These are phyloP conservation scores for Aurelia sp. DNA, from an alignment of 30 jellyfish, hydroid and myxozoan genomes.

Conservation along the genomic window DNA sequence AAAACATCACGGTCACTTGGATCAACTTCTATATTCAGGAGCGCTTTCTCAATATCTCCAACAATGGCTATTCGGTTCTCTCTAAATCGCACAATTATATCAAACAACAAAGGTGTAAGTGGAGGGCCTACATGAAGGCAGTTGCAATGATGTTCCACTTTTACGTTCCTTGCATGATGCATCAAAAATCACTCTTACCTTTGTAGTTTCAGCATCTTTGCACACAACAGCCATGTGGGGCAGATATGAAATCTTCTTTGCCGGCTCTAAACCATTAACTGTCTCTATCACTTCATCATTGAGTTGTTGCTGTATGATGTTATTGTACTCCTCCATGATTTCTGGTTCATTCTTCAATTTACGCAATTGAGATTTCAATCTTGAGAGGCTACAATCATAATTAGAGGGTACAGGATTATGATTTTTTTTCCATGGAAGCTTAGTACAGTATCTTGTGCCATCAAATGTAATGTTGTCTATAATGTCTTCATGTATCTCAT, in stretches of 20 bases:
- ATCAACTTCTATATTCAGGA: constrained; percentile 15
- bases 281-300: background rate
- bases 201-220: constrained; percentile 33
- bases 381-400: background rate
- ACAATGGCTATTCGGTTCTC: background rate
- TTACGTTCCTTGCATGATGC: background rate
- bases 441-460: constrained; percentile 25
- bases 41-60: constrained; percentile 56
- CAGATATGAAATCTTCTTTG: background rate
- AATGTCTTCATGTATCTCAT: background rate
- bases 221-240: constrained; percentile 57
- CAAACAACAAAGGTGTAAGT: constrained; percentile 42
- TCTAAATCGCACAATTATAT: constrained; percentile 38
- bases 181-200: constrained; percentile 46
- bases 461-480: constrained; percentile 17
- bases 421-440: constrained; percentile 36
- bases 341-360: background rate
- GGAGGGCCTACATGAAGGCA: constrained; percentile 62
- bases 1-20: constrained; percentile 41
- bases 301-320: constrained; percentile 5
- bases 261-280: background rate
- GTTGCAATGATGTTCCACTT: constrained; percentile 44
- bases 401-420: constrained; percentile 6
- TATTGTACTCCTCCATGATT: background rate
- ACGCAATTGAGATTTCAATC: constrained; percentile 1